A percentile compares a stretch with the other conserved stretches of the same genome.
Evolutionary conservation across 2,797 vertebrate species (phyloP).

Genomic region (Lepidocolaptes lacrymiger): DNA sequence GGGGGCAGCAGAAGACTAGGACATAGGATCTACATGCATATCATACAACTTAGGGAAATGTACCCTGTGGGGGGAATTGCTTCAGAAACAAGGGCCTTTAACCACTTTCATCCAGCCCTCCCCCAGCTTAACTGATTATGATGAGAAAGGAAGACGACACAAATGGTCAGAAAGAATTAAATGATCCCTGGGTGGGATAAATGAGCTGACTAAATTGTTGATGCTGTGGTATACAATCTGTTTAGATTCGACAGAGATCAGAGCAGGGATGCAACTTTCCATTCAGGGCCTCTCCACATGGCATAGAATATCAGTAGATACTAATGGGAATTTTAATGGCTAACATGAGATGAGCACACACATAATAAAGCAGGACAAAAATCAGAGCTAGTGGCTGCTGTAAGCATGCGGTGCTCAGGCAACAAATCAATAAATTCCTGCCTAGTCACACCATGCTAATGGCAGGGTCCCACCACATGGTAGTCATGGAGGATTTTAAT

Average conservation of each 20-base stretch:
- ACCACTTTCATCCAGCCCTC: background rate
- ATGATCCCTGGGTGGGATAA: background rate
- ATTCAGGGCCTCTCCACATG: background rate
- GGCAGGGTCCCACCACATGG: conserved; percentile 13
- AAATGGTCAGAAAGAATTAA: background rate
- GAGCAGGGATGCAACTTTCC: background rate
- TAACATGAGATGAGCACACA: background rate
- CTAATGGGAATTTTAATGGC: background rate
- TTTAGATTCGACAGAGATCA: background rate
- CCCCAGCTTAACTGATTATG: background rate
- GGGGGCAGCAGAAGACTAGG: background rate
- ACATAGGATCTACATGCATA: background rate
- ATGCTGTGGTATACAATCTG: background rate
- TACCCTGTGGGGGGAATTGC: background rate
- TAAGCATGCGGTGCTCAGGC: background rate
- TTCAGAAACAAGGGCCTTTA: background rate
- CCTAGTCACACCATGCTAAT: conserved; percentile 26
- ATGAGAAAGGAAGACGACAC: background rate
- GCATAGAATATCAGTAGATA: background rate
- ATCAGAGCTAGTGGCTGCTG: background rate
- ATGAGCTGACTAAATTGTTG: background rate
- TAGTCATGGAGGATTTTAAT: conserved; percentile 39
- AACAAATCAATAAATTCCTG: conserved; percentile 49
- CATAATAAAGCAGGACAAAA: background rate
- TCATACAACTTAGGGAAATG: background rate